Conservation (phyloP, 1,140 invertebrate genomes). For the Rhagoletis pomonella region DNA sequence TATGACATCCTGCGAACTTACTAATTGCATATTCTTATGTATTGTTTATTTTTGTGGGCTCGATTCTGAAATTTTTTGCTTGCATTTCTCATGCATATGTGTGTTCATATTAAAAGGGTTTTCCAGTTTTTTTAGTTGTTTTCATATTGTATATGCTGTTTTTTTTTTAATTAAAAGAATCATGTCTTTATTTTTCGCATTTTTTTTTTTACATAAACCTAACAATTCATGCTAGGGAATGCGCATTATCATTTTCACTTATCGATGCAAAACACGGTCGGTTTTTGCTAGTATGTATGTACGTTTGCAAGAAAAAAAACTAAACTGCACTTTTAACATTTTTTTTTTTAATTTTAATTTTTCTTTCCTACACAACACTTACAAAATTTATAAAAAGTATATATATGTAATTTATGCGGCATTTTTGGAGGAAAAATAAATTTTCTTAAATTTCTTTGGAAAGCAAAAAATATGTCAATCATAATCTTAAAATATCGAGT, state of each 20-base stretch:
- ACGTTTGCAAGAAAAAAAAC: conserved; percentile 12
- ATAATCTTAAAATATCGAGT: too few species aligned
- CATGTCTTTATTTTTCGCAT: background rate
- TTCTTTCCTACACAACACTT: background rate
- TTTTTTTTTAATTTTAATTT: too few species aligned
- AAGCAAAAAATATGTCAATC: too few species aligned
- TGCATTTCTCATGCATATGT: too few species aligned
- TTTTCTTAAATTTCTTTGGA: too few species aligned
- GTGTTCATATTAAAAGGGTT: too few species aligned
- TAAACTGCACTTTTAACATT: too few species aligned
- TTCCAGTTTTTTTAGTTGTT: background rate
- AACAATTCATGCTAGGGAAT: conserved; percentile 16
- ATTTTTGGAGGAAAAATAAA: too few species aligned
- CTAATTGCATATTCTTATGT: too few species aligned
- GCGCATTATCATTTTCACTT: background rate
- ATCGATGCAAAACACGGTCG: background rate
- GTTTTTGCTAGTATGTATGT: conserved; percentile 29
- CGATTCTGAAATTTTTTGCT: too few species aligned
- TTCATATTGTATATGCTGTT: background rate
- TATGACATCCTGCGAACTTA: too few species aligned
- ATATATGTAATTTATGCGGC: background rate
- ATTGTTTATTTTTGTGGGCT: too few species aligned
- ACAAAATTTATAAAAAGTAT: background rate
- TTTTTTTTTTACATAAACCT: background rate
- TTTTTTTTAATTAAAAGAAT: background rate